Percentiles rank a stretch among this genome's conserved stretches.
Conservation (phyloP, 2,113 vertebrate species). For the Nibea albiflora region DNA sequence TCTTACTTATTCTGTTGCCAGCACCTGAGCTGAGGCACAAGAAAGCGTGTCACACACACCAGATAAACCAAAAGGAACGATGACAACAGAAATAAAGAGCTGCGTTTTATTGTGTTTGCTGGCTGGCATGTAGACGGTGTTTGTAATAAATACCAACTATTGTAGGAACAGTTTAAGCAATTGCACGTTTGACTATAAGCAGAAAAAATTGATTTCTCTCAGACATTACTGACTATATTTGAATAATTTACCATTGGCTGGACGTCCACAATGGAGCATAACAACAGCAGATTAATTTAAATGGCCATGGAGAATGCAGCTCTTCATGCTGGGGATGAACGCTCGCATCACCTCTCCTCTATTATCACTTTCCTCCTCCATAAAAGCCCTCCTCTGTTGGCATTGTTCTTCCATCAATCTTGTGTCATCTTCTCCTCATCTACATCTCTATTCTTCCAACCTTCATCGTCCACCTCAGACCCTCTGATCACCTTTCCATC, state of each 20-base stretch:
- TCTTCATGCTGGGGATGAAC: not conserved
- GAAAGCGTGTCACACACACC: not conserved
- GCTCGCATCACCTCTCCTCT: conserved; percentile 2
- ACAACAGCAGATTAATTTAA: conserved; percentile 12
- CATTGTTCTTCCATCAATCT: conserved; percentile 25
- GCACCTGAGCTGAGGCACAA: not conserved
- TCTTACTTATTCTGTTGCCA: conserved; percentile 33
- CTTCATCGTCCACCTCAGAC: conserved; percentile 42
- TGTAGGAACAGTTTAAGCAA: not conserved
- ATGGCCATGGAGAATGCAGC: not conserved
- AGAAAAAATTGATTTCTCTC: conserved; percentile 2
- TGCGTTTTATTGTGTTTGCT: conserved; percentile 4
- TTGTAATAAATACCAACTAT: conserved; percentile 6
- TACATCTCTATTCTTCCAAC: conserved; percentile 45
- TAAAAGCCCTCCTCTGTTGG: conserved; percentile 7
- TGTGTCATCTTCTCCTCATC: conserved; percentile 31
- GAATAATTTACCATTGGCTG: conserved; percentile 20
- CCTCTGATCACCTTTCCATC: conserved; percentile 53
- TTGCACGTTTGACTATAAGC: not conserved
- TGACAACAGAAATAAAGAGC: conserved; percentile 10
- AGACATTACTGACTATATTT: not conserved
- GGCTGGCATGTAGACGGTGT: not conserved
- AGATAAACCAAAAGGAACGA: conserved; percentile 10
- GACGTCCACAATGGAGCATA: not conserved
- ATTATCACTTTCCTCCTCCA: not conserved